Base-by-base conservation (phyloP, 2,888 invertebrate species). In the Meandrusa payeni region DNA sequence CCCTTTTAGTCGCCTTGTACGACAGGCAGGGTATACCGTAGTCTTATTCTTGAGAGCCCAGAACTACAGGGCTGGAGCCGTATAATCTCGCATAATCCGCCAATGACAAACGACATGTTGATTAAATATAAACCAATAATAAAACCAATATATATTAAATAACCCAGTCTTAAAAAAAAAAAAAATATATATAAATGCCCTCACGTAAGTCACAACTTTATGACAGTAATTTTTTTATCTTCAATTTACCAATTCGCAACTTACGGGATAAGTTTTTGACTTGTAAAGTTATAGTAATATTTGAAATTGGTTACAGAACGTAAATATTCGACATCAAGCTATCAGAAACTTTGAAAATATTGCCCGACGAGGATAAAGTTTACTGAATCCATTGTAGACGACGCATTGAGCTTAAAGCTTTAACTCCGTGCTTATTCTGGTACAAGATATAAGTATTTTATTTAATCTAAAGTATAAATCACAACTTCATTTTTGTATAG, bases 311-410 rank as follows among this genome's bases (percentile, higher is more conserved):
- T 45, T 48, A 40, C 34, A 43, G 41, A 50, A 47, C 51, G 41
- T 36, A 41, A 47, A 37, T 45, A 48, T 50, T 52, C 42, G 45
- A 50, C 28, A 50, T 38, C 28, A 61, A 68, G 70, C 72, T 78
- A 79, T 76, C 72, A 62, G 61, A 56, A 70, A 75, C 68, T 76
- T 73, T 45, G 63, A 64, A 75, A 74, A 73, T 76, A 75, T 75
- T 62, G 63, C 55, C 49, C 54, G 42, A 55, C 49, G 55, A 54
- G 58, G 59, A n/a, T n/a, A n/a, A 72, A 74, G 67, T 76, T 73
- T 54, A 53, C 58, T 47, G 59, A 22, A 22, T 63, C 51, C 58
- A 73, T 76, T 70, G 70, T 76, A 68, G 59, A 54, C 49, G 48
- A 48, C 38, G 50, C 53, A 49, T 46, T 19, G 51, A 57, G 54